Evolutionary conservation across 2,888 invertebrate species (phyloP), one percentile per base, ranked within the genome.

Genomic region (Philaethria dido): DNA sequence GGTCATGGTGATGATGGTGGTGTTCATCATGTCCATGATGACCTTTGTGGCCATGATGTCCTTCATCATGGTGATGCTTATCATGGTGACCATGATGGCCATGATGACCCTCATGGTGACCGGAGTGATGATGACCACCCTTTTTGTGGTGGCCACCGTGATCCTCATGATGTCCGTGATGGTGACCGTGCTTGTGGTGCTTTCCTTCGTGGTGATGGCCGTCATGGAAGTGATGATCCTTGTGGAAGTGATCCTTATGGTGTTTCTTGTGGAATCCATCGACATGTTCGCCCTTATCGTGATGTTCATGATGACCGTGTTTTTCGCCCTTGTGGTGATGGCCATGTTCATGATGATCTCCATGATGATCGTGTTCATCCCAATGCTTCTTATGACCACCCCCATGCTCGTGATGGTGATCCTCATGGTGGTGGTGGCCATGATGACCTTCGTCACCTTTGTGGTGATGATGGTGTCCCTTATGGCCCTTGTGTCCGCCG

Each of bases 161-260:
- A 79, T 94, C 94, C 75, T 94, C 94, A 68, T 95, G 95, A 78
- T 97, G 95, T 66, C 94, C 94, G 82, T 97, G 95, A 81, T 95
- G 95, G 78, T 96, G 94, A 8, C 95, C 96, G 78, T 96, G 95
- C 81, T 97, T 97, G 84, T 95, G 95, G 84, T 97, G 96, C 78
- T 96, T 95, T 68, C 97, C 97, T 52, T 96, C 96, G 80, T 97
- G 95, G 85, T 97, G 96, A 81, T 95, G 95, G 78, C 97, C 96
- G 80, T 97, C 97, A 83, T 97, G 97, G 94, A 97, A 97, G 92
- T 97, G 96, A 82, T 97, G 96, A 79, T 96, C 96, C 90, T 97
- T 97, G 83, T 96, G 95, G 89, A 95, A 97, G 86, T 97, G 97
- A 77, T 97, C 97, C 86, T 97, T 97, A 88, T 97, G 96, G 78